A percentile compares a stretch with the other conserved stretches of the same genome.
Conservation (phyloP, 2,113 vertebrate species). For the Callaeas wilsoni region DNA sequence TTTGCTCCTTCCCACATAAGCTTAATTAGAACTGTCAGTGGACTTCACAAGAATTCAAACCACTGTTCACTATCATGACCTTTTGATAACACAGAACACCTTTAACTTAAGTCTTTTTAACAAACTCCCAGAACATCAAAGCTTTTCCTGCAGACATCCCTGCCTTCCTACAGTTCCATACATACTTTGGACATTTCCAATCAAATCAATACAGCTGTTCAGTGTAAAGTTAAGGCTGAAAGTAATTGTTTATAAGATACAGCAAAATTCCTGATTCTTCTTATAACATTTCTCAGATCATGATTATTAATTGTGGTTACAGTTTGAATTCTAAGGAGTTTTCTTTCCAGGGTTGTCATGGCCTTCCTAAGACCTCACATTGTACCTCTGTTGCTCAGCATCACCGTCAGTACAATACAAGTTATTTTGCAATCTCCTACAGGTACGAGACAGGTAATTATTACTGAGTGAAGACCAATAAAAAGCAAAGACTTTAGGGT, state of each 20-base stretch:
- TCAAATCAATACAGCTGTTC: background rate
- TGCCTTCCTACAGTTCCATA: background rate
- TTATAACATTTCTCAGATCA: background rate
- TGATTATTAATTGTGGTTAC: background rate
- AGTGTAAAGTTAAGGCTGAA: background rate
- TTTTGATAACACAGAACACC: background rate
- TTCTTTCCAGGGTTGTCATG: background rate
- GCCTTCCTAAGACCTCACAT: background rate
- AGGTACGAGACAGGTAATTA: background rate
- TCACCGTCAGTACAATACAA: background rate
- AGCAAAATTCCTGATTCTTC: background rate
- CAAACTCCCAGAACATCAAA: background rate
- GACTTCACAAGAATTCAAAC: background rate
- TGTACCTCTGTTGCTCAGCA: background rate
- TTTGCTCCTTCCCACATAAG: background rate
- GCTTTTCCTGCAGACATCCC: background rate
- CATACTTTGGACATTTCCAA: background rate
- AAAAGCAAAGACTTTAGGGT: background rate
- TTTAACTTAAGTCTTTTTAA: background rate
- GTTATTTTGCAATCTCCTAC: background rate
- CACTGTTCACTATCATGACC: background rate
- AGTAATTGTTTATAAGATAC: background rate
- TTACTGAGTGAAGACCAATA: background rate
- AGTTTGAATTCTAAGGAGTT: background rate
- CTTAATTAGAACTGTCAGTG: background rate